Evolutionary conservation across 2,797 vertebrate genomes (phyloP).

Genomic region (Argyrosomus regius): DNA sequence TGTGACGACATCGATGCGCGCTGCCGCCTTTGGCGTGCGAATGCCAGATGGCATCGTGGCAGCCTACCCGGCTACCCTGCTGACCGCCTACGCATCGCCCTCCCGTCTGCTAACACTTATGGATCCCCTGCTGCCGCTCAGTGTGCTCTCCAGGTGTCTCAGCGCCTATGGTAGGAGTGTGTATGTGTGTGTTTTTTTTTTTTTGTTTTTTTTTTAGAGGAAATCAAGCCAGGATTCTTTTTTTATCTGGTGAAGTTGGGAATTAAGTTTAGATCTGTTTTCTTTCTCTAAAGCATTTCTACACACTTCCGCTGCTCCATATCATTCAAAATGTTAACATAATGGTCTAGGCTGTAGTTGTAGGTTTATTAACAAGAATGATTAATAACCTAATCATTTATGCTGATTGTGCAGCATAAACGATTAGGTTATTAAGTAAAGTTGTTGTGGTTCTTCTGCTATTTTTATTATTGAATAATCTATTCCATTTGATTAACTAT

Average conservation of each 20-base stretch:
- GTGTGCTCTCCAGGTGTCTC: constrained; percentile 92
- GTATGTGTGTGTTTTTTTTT: background rate
- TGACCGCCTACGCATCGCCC: constrained; percentile 90
- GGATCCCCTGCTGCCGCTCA: constrained; percentile 94
- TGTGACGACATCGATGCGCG: constrained; percentile 90
- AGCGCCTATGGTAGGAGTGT: constrained; percentile 89
- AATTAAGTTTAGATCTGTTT: constrained; percentile 9
- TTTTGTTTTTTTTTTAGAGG: background rate
- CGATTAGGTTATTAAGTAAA: background rate
- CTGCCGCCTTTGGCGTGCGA: constrained; percentile 89
- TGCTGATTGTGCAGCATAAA: background rate
- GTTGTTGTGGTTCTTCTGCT: background rate
- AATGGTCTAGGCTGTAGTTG: background rate
- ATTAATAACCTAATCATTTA: background rate
- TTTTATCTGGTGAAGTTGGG: constrained; percentile 10
- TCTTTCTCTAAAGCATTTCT: constrained; percentile 5
- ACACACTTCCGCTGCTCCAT: background rate
- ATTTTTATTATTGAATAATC: background rate
- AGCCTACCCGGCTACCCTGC: constrained; percentile 91
- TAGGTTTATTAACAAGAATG: background rate
- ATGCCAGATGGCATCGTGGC: constrained; percentile 92
- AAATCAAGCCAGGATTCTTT: constrained; percentile 1
- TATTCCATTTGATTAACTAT: background rate
- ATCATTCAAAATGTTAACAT: constrained; percentile 1
- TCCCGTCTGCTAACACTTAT: constrained; percentile 94